phyloP scores from a whole-genome alignment of 2,113 vertebrate species.

The Psophia crepitans region DNA sequence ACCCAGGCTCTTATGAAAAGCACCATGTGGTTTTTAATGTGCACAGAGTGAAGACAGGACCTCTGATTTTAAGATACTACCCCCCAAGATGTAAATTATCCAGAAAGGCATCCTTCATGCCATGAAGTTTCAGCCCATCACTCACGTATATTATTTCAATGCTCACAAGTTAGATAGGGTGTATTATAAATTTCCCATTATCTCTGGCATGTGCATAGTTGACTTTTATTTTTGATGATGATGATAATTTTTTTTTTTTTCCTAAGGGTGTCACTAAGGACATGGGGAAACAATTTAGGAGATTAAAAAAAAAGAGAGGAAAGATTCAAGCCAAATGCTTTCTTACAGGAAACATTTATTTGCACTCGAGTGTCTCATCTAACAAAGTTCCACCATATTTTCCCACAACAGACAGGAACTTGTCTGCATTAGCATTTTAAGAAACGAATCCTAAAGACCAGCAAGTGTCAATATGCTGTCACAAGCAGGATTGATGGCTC shows the following conservation, averaged over 20 bases:
- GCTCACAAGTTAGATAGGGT: not conserved
- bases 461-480: slow-evolving; percentile 26
- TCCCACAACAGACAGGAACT: slow-evolving; percentile 57
- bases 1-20: not conserved
- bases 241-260: not conserved
- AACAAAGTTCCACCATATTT: slow-evolving; percentile 42
- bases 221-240: slow-evolving; percentile 41
- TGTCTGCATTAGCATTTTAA: slow-evolving; percentile 51
- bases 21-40: slow-evolving; percentile 47
- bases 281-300: slow-evolving; percentile 59
- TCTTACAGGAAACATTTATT: slow-evolving; percentile 64
- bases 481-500: slow-evolving; percentile 9
- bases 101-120: slow-evolving; percentile 58
- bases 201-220: slow-evolving; percentile 21
- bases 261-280: slow-evolving; percentile 22
- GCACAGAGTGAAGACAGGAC: slow-evolving; percentile 25
- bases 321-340: slow-evolving; percentile 41
- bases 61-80: slow-evolving; percentile 48
- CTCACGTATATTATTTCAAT: slow-evolving; percentile 34
- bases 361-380: slow-evolving; percentile 47
- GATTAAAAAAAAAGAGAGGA: not conserved
- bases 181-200: slow-evolving; percentile 42
- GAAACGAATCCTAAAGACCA: slow-evolving; percentile 35
- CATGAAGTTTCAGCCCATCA: slow-evolving; percentile 14
- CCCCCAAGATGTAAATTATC: slow-evolving; percentile 57